These are phyloP conservation scores for Cyclargus thomasi DNA, from an alignment of 1,140 invertebrate genomes.

Conservation along the genomic window DNA sequence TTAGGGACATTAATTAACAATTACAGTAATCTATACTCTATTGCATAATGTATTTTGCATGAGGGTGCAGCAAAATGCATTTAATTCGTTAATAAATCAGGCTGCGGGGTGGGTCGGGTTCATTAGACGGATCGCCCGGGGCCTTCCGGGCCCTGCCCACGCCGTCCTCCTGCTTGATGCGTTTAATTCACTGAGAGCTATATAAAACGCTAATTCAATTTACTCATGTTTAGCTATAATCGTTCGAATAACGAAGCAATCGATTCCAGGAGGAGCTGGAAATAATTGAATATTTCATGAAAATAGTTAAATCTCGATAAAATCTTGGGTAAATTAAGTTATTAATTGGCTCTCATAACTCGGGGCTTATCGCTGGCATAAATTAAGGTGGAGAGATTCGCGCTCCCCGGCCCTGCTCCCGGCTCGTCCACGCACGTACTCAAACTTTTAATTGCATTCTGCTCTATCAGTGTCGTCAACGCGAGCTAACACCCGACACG, in stretches of 20 bases:
- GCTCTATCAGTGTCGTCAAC: slow-evolving; percentile 68
- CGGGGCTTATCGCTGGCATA: slow-evolving; percentile 67
- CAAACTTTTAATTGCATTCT: slow-evolving; percentile 74
- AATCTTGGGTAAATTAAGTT: slow-evolving; percentile 67
- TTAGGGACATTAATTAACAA: slow-evolving; percentile 17
- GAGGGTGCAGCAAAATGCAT: slow-evolving; percentile 70
- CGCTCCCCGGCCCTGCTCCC: slow-evolving; percentile 44
- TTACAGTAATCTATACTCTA: slow-evolving; percentile 16
- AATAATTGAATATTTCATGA: slow-evolving; percentile 25
- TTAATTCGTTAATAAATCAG: slow-evolving; percentile 75
- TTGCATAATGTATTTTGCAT: slow-evolving; percentile 52
- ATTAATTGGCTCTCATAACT: slow-evolving; percentile 72
- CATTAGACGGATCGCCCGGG: slow-evolving; percentile 69
- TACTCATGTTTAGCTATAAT: background rate
- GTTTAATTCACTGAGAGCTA: slow-evolving; percentile 55
- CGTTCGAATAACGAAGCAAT: background rate
- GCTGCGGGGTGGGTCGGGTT: slow-evolving; percentile 61
- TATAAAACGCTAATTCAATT: slow-evolving; percentile 34
- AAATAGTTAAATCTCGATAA: slow-evolving; percentile 44
- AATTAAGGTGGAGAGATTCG: slow-evolving; percentile 66
- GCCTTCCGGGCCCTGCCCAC: slow-evolving; percentile 65
- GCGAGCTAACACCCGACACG: slow-evolving; percentile 46
- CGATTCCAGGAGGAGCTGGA: background rate
- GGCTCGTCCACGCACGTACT: slow-evolving; percentile 69
- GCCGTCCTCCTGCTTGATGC: slow-evolving; percentile 52